These are phyloP conservation scores for Tympanuchus pallidicinctus DNA, from an alignment of 2,113 vertebrate genomes.

Conservation along the genomic window DNA sequence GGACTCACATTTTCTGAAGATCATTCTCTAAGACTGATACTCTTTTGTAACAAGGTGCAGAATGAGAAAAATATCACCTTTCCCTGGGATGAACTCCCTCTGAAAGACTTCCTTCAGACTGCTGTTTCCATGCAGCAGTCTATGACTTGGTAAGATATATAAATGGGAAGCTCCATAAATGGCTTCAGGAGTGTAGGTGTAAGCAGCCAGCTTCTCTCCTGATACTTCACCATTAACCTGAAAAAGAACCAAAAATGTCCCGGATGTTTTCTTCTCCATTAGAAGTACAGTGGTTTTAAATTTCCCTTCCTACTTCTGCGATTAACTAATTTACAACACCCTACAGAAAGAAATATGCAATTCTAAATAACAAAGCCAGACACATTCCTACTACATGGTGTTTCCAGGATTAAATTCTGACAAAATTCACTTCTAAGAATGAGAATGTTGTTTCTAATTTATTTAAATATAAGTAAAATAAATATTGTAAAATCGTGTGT, in stretches of 20 bases:
- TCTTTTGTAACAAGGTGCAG: neutral
- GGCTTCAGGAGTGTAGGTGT: slow-evolving; percentile 89
- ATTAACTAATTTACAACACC: neutral
- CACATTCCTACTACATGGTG: neutral
- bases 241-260: neutral
- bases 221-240: slow-evolving; percentile 87
- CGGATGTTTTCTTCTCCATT: neutral
- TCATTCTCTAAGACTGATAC: neutral
- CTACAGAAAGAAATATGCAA: neutral
- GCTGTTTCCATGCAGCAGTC: slow-evolving; percentile 86
- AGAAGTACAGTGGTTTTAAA: neutral
- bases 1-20: neutral
- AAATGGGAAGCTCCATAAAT: slow-evolving; percentile 91
- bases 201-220: slow-evolving; percentile 88
- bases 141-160: slow-evolving; percentile 86
- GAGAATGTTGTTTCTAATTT: neutral
- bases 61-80: slow-evolving; percentile 75
- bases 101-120: slow-evolving; percentile 78
- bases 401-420: neutral
- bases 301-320: neutral
- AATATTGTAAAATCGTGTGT: neutral
- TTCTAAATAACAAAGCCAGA: neutral
- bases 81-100: slow-evolving; percentile 78
- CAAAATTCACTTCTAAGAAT: neutral
- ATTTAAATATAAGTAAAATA: neutral